A percentile compares a stretch with the other conserved stretches of the same genome.
Evolutionary conservation across 1,140 invertebrate genomes (phyloP).

Genomic region (Harlomillsia oculata): DNA sequence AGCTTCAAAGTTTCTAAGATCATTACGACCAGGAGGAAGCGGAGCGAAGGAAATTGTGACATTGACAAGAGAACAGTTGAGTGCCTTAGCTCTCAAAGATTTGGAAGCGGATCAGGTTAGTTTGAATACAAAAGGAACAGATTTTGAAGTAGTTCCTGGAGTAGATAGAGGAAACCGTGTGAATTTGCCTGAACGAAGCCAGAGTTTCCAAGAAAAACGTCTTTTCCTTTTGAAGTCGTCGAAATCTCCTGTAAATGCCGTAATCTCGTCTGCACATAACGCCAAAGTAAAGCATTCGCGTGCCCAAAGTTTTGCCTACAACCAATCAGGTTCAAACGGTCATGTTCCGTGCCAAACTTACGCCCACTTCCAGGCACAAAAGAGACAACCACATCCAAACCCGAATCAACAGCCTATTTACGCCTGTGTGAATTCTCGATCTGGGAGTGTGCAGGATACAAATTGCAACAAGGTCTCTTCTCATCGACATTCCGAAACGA

Average conservation of each 20-base stretch:
- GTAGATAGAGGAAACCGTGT: conserved; percentile 12
- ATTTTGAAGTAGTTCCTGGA: conserved; percentile 28
- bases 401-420: too few species aligned
- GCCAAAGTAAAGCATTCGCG: conserved; percentile 15
- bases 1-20: conserved; percentile 25
- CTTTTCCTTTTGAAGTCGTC: conserved; percentile 32
- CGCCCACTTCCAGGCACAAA: not conserved
- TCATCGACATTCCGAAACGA: too few species aligned
- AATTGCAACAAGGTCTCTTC: too few species aligned
- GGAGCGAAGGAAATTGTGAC: conserved; percentile 20
- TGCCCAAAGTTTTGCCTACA: conserved; percentile 24
- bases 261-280: conserved; percentile 23
- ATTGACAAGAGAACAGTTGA: conserved; percentile 24
- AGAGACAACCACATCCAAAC: not conserved
- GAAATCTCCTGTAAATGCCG: conserved; percentile 24
- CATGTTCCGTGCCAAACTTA: not conserved
- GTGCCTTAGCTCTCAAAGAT: conserved; percentile 26
- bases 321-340: conserved; percentile 5
- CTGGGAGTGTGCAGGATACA: too few species aligned
- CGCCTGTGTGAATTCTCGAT: too few species aligned
- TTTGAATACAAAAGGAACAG: conserved; percentile 14
- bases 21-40: conserved; percentile 4
- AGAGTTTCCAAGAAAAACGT: conserved; percentile 38
- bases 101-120: conserved; percentile 20
- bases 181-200: conserved; percentile 37